A percentile compares a stretch with the other conserved stretches of the same genome.
phyloP scores from a whole-genome alignment of 2,113 vertebrate species.

The Aphelocoma coerulescens region DNA sequence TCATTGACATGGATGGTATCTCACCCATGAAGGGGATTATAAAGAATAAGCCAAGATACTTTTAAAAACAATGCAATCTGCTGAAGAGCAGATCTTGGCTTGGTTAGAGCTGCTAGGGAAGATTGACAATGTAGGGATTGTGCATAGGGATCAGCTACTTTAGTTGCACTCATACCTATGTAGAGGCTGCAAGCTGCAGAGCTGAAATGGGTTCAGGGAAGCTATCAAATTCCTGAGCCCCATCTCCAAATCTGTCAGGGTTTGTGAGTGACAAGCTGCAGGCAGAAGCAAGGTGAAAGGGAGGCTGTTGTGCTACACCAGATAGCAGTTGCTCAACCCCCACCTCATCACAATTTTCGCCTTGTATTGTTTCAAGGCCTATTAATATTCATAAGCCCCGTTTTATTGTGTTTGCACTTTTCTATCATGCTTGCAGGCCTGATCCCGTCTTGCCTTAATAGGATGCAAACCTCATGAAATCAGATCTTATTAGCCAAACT shows the following conservation, averaged over 20 bases:
- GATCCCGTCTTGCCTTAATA: conserved; percentile 51
- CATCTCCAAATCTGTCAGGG: not conserved
- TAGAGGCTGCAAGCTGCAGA: not conserved
- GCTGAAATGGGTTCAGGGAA: not conserved
- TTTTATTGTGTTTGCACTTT: conserved; percentile 71
- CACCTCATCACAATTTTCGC: conserved; percentile 34
- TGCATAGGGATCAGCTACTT: not conserved
- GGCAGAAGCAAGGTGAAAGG: not conserved
- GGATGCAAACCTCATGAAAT: conserved; percentile 70
- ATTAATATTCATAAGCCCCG: conserved; percentile 73
- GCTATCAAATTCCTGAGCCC: not conserved
- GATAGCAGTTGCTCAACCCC: not conserved
- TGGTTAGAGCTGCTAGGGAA: not conserved
- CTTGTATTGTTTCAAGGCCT: conserved; percentile 52
- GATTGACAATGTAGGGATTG: not conserved
- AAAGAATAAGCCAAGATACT: not conserved
- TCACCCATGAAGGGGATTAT: not conserved
- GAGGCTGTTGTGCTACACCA: not conserved
- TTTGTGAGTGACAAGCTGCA: not conserved
- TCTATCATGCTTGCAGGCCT: conserved; percentile 53
- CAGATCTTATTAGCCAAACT: conserved; percentile 71
- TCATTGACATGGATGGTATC: not conserved
- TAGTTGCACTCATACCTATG: not conserved
- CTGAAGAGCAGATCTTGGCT: not conserved
- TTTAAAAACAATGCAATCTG: not conserved